Conservation (phyloP, 1,140 invertebrate genomes). For the Nasonia longicornis region DNA sequence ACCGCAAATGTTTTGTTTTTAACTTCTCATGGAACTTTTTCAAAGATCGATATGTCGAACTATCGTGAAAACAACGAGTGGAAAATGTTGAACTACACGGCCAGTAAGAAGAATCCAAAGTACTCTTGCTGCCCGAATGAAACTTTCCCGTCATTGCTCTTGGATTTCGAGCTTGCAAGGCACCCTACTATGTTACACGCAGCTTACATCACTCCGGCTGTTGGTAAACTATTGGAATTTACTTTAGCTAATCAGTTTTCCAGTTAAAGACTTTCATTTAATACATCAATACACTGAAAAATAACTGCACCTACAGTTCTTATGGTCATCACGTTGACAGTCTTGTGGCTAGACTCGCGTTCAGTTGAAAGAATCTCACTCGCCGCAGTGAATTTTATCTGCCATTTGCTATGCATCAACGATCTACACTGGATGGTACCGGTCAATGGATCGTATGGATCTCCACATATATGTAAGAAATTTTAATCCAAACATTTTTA, state of each 20-base stretch:
- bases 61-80: constrained; percentile 46
- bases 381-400: constrained; percentile 66
- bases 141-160: constrained; percentile 66
- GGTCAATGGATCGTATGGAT: constrained; percentile 55
- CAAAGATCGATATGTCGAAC: constrained; percentile 45
- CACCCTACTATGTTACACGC: constrained; percentile 60
- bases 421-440: constrained; percentile 66
- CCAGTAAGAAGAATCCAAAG: constrained; percentile 50
- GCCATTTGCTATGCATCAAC: constrained; percentile 65
- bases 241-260: neutral
- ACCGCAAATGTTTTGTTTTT: too few species aligned
- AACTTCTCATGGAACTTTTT: neutral
- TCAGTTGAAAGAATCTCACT: constrained; percentile 65
- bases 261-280: neutral
- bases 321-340: constrained; percentile 65
- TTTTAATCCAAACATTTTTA: neutral
- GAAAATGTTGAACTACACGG: constrained; percentile 45
- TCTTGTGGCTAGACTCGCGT: constrained; percentile 65
- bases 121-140: constrained; percentile 65
- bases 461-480: constrained; percentile 49
- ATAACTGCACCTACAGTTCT: constrained; percentile 57
- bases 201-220: constrained; percentile 64
- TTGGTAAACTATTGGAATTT: constrained; percentile 60
- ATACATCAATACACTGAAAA: neutral
- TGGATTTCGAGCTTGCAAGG: constrained; percentile 65